phyloP scores from a whole-genome alignment of 1,140 invertebrate species.

The Ladona fulva region DNA sequence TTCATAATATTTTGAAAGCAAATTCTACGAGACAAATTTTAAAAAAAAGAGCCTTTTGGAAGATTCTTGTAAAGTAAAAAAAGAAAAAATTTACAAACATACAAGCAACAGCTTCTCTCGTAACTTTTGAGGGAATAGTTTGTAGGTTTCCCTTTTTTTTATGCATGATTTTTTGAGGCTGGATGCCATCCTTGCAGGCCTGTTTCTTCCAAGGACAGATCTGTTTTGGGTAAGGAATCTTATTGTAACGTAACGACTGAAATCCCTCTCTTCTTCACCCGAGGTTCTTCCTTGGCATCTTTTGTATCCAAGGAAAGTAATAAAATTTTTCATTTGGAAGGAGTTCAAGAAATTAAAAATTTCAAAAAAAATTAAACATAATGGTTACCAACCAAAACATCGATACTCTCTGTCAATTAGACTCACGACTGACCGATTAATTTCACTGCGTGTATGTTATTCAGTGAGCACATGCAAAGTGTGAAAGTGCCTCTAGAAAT shows the following conservation, averaged over 20 bases:
- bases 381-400: background rate
- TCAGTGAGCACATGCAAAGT: background rate
- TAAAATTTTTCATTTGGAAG: background rate
- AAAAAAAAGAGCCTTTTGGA: background rate
- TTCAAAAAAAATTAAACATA: background rate
- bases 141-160: background rate
- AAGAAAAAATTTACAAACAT: too few species aligned
- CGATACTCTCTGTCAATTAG: constrained; percentile 9
- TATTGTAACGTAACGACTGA: too few species aligned
- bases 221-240: too few species aligned
- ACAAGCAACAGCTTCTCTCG: too few species aligned
- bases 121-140: background rate
- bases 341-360: background rate
- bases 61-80: background rate
- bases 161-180: background rate
- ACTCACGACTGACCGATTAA: background rate
- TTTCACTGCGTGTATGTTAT: constrained; percentile 3
- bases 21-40: background rate
- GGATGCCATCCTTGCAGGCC: too few species aligned
- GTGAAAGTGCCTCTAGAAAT: background rate
- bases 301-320: background rate
- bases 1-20: background rate
- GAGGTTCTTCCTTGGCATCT: background rate
- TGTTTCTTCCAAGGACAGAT: too few species aligned
- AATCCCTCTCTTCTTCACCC: background rate